phyloP scores from a whole-genome alignment of 2,113 vertebrate genomes.

The Melanerpes formicivorus region DNA sequence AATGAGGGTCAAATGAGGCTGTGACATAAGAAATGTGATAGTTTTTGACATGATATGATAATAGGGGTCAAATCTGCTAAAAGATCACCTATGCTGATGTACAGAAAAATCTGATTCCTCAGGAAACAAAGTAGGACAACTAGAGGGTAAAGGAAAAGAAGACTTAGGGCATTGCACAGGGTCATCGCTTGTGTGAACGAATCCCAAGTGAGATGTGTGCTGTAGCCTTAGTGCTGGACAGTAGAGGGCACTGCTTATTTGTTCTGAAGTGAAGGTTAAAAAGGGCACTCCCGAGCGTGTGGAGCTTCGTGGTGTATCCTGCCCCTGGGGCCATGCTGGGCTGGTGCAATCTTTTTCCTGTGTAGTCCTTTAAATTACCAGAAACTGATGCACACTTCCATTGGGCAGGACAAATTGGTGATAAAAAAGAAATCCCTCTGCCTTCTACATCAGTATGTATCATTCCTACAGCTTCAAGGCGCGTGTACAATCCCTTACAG shows the following conservation, averaged over 20 bases:
- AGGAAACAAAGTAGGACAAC: background rate
- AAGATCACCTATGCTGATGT: background rate
- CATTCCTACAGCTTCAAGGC: background rate
- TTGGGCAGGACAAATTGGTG: background rate
- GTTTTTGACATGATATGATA: background rate
- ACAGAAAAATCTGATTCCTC: background rate
- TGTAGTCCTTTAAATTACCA: background rate
- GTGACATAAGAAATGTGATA: background rate
- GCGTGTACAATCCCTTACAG: background rate
- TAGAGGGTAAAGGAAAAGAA: accelerated
- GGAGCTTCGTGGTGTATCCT: background rate
- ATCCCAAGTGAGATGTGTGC: background rate
- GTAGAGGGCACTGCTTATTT: constrained; percentile 58
- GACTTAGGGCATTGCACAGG: accelerated
- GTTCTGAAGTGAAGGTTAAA: background rate
- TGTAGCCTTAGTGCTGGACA: constrained; percentile 17
- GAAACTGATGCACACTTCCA: background rate
- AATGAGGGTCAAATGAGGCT: background rate
- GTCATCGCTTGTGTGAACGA: accelerated
- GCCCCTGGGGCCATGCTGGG: background rate
- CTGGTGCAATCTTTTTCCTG: background rate
- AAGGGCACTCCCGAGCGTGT: background rate
- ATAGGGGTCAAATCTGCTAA: background rate
- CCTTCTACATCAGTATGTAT: background rate
- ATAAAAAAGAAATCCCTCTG: background rate